Evolutionary conservation across 2,113 vertebrate species (phyloP), one percentile per base, ranked within the genome.

Genomic region (Pelvicachromis taeniatus): DNA sequence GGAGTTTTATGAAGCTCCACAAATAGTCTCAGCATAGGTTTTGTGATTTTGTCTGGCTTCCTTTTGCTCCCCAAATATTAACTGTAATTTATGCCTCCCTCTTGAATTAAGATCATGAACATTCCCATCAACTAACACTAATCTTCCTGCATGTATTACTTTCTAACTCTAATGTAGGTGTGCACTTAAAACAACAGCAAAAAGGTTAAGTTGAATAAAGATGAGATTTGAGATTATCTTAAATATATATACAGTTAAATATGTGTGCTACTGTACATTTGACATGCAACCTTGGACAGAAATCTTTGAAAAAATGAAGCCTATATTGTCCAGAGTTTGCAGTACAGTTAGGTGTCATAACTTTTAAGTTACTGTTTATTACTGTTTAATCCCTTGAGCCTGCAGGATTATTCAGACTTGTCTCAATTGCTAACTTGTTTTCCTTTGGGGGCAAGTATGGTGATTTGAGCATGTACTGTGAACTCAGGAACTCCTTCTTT

Each of bases 301-400:
- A 53, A 11, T 17, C 59, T 79, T 68, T 23, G 33, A 3, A 53
- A 52, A 33, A 59, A 65, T 19, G 16, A 16, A 9, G 45, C 35
- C 48, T 7, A 9, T 33, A 9, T 40, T 45, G 42, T 33, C 19
- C 17, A 77, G 21, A 63, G n/a, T 75, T 48, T 5, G 16, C 4
- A 38, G 8, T n/a, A 23, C 9, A 11, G 23, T 38, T n/a, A 12
- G 31, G 26, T 79, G 48, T 23, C 35, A 54, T 19, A 48, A 23
- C 40, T 26, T 63, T 29, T 21, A 59, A 21, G 65, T 87, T 82
- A 78, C 59, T 68, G n/a, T 2, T 0, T 14, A 81, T 80, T 87
- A 87, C 82, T 78, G 21, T 83, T 91, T 83, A 88, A 93, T 80
- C 83, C 81, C n/a, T 58, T 78, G 50, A 58, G n/a, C 8, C 68